These are phyloP conservation scores for Dendropsophus ebraccatus DNA, from an alignment of 2,113 vertebrate genomes.

Conservation along the genomic window DNA sequence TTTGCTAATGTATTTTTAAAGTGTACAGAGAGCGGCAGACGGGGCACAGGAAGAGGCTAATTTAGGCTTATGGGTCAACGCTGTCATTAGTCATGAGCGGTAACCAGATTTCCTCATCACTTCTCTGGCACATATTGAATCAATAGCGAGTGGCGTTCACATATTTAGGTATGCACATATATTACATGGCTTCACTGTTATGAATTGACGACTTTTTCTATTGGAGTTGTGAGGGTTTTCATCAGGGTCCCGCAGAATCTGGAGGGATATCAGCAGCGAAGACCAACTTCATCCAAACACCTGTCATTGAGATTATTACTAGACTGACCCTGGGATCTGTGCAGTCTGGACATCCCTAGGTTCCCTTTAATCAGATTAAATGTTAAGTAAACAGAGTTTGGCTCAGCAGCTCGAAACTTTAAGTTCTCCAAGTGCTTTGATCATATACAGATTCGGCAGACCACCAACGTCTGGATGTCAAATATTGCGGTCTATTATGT, in stretches of 20 bases:
- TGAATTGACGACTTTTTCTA: neutral
- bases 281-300: neutral
- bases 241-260: neutral
- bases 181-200: neutral
- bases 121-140: conserved; percentile 7
- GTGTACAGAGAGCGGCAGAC: neutral
- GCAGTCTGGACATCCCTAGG: neutral
- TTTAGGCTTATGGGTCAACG: neutral
- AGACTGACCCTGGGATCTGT: neutral
- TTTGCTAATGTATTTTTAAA: neutral
- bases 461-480: neutral
- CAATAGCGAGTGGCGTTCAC: neutral
- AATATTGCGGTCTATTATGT: neutral
- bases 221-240: neutral
- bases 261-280: neutral
- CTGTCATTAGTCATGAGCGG: neutral
- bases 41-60: neutral
- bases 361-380: neutral
- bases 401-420: neutral
- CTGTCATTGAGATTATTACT: neutral
- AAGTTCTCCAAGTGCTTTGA: conserved; percentile 10
- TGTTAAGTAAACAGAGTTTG: neutral
- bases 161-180: neutral
- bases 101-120: neutral
- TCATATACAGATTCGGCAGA: neutral